Percentiles rank a stretch among this genome's conserved stretches.
Evolutionary conservation across 2,113 vertebrate genomes (phyloP).

Genomic region (Aspiorhynchus laticeps): DNA sequence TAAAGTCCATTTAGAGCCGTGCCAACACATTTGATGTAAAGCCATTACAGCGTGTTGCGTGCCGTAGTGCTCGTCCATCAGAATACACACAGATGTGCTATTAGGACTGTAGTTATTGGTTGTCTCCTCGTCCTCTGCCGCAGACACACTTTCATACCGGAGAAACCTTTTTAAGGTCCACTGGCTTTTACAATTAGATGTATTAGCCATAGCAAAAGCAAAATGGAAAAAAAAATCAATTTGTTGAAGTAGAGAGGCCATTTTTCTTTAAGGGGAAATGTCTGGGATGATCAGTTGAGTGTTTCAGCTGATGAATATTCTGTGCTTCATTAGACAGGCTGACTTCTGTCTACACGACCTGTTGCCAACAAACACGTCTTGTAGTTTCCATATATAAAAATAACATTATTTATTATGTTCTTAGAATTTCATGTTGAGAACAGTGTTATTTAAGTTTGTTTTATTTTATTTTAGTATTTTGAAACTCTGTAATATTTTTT

Average conservation of each 20-base stretch:
- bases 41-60: background rate
- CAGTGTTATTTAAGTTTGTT: no score
- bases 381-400: background rate
- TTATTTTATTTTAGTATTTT: no score
- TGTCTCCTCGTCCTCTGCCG: background rate
- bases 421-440: no score
- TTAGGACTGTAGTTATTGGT: constrained; percentile 33
- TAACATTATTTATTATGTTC: background rate
- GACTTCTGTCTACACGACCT: background rate
- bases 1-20: background rate
- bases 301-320: constrained; percentile 27
- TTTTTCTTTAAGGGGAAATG: constrained; percentile 48
- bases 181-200: constrained; percentile 53
- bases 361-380: background rate
- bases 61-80: background rate
- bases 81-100: constrained; percentile 20
- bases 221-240: constrained; percentile 51
- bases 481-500: no score
- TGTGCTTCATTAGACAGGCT: background rate
- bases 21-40: background rate
- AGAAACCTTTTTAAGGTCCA: constrained; percentile 45
- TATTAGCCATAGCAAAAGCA: constrained; percentile 55
- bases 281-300: constrained; percentile 18
- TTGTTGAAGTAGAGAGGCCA: constrained; percentile 26
- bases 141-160: background rate